These are phyloP conservation scores for Pseudorasbora parva DNA, from an alignment of 2,113 vertebrate species.

Conservation along the genomic window DNA sequence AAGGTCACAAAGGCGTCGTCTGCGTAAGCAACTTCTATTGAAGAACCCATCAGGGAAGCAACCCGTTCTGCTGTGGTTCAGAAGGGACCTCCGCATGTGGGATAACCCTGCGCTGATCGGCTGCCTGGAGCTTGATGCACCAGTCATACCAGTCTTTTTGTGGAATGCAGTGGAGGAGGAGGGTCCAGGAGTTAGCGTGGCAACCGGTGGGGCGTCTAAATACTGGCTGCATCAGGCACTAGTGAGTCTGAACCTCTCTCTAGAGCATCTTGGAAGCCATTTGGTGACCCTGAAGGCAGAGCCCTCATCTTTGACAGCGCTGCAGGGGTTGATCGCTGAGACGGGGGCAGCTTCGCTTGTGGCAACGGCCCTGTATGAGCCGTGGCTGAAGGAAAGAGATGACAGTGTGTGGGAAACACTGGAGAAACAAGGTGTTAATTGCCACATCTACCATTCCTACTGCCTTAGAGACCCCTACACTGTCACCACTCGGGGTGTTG, in stretches of 20 bases:
- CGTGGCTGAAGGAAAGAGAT: constrained; percentile 77
- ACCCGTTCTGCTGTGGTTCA: constrained; percentile 72
- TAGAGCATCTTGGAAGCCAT: constrained; percentile 70
- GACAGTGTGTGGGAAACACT: constrained; percentile 61
- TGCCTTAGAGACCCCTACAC: constrained; percentile 75
- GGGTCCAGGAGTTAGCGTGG: constrained; percentile 71
- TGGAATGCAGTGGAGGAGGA: constrained; percentile 76
- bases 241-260: constrained; percentile 62
- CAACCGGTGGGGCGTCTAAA: constrained; percentile 74
- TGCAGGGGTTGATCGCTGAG: constrained; percentile 63
- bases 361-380: constrained; percentile 74
- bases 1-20: constrained; percentile 64
- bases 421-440: constrained; percentile 64
- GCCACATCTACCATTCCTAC: constrained; percentile 72
- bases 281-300: constrained; percentile 62
- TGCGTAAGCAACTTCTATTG: constrained; percentile 60
- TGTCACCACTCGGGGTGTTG: constrained; percentile 73
- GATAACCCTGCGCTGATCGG: constrained; percentile 75
- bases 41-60: constrained; percentile 56
- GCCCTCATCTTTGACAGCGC: constrained; percentile 60
- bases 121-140: constrained; percentile 69
- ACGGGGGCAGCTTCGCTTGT: constrained; percentile 69
- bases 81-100: constrained; percentile 72
- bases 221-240: constrained; percentile 78
- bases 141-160: constrained; percentile 74